Evolutionary conservation across 1,140 invertebrate genomes (phyloP).

Genomic region (Macrosteles quadrilineatus): DNA sequence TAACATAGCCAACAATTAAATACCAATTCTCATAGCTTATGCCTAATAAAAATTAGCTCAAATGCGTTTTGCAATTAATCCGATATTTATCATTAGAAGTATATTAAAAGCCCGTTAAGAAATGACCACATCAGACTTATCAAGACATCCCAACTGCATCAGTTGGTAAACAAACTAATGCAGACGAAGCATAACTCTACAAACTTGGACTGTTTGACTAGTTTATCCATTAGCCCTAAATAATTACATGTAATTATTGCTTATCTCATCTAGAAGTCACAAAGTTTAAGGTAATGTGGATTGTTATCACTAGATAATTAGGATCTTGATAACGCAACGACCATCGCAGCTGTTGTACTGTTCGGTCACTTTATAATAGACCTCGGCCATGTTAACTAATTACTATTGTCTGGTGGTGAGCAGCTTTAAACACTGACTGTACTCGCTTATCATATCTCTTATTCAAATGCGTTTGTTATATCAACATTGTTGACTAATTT

Average conservation of each 20-base stretch:
- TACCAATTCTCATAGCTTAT: no score
- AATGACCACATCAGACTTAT: no score
- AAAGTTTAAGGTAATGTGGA: conserved; percentile 23
- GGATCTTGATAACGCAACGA: conserved; percentile 22
- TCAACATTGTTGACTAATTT: no score
- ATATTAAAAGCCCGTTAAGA: no score
- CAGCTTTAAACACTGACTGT: not conserved
- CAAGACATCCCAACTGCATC: not conserved
- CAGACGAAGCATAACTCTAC: not conserved
- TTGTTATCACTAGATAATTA: conserved; percentile 22
- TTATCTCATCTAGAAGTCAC: conserved; percentile 23
- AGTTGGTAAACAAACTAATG: conserved; percentile 17
- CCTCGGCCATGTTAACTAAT: conserved; percentile 9
- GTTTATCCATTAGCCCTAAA: conserved; percentile 26
- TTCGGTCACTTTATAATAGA: not conserved
- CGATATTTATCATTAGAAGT: no score
- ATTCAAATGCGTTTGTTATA: no score
- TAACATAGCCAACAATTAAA: no score
- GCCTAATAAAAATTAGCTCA: no score
- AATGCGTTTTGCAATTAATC: no score
- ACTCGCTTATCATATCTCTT: not conserved
- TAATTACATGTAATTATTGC: conserved; percentile 23
- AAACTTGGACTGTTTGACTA: conserved; percentile 20
- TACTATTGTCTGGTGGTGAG: not conserved
- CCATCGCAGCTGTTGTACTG: conserved; percentile 9